Evolutionary conservation across 2,888 invertebrate genomes (phyloP).

Genomic region (Julus scandinavius): DNA sequence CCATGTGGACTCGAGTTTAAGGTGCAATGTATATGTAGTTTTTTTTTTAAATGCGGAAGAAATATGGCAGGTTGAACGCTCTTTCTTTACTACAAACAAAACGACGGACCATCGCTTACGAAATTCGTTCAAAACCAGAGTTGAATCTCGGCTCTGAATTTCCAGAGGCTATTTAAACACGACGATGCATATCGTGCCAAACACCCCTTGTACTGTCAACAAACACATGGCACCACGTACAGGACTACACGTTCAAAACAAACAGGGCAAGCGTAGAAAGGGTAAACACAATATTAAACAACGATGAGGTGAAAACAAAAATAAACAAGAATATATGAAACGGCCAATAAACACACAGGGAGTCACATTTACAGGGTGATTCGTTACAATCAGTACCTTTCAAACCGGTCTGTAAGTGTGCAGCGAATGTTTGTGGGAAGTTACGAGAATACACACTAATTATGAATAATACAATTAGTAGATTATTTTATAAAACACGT

Average conservation of each 20-base stretch:
- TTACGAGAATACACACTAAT: no score
- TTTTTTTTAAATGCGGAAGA: not conserved
- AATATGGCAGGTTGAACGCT: not conserved
- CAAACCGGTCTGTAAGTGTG: no score
- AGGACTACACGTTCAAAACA: conserved; percentile 28
- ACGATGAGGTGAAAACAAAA: not conserved
- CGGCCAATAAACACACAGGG: not conserved
- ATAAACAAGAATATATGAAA: not conserved
- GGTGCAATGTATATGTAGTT: not conserved
- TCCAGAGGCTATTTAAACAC: conserved; percentile 36
- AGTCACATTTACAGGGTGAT: not conserved
- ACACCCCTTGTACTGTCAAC: conserved; percentile 38
- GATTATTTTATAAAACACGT: no score
- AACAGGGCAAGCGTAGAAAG: not conserved
- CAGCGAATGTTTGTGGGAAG: no score
- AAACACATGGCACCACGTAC: not conserved
- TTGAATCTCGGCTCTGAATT: not conserved
- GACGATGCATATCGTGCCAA: not conserved
- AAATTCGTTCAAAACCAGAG: not conserved
- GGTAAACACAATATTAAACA: conserved; percentile 21
- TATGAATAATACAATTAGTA: no score
- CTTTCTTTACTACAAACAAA: not conserved
- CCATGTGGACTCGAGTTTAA: conserved; percentile 24
- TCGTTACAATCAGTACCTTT: not conserved
- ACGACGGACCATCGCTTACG: not conserved